These are phyloP conservation scores for Leguminivora glycinivorella DNA, from an alignment of 1,140 invertebrate species.

Conservation along the genomic window DNA sequence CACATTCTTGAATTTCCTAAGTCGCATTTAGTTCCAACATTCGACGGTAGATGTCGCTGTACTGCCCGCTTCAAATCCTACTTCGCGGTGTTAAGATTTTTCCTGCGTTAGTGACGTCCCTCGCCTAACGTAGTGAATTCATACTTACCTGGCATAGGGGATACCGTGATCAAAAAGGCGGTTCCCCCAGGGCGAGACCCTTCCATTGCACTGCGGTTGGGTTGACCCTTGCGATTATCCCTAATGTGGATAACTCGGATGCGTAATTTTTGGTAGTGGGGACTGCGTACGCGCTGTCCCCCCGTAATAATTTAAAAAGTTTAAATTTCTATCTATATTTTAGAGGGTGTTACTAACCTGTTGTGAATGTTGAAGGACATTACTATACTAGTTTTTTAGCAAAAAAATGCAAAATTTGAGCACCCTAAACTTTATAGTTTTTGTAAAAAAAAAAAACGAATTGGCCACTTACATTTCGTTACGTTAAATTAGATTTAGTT, in stretches of 20 bases:
- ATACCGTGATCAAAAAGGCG: constrained; percentile 9
- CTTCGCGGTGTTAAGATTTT: constrained; percentile 1
- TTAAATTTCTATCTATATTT: too few relatives aligned
- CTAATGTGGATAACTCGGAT: constrained; percentile 85
- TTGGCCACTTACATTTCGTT: too few relatives aligned
- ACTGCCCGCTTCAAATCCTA: not conserved
- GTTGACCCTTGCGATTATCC: constrained; percentile 87
- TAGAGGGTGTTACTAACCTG: too few relatives aligned
- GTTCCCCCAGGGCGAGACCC: constrained; percentile 81
- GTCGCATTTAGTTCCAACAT: not conserved
- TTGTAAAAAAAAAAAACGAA: too few relatives aligned
- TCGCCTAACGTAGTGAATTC: not conserved
- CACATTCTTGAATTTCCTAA: not conserved
- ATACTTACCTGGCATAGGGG: constrained; percentile 16
- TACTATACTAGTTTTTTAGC: too few relatives aligned
- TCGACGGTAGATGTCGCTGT: not conserved
- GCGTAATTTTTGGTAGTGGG: constrained; percentile 86
- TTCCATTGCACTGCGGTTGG: constrained; percentile 85
- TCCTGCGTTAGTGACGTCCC: not conserved
- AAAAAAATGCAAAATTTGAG: too few relatives aligned
- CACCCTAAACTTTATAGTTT: too few relatives aligned
- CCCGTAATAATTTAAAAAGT: constrained; percentile 42
- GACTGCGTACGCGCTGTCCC: constrained; percentile 34
- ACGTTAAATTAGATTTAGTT: too few relatives aligned
- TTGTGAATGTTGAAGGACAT: too few relatives aligned